phyloP scores from a whole-genome alignment of 2,113 vertebrate genomes.

The Chaetorhynchus papuensis region DNA sequence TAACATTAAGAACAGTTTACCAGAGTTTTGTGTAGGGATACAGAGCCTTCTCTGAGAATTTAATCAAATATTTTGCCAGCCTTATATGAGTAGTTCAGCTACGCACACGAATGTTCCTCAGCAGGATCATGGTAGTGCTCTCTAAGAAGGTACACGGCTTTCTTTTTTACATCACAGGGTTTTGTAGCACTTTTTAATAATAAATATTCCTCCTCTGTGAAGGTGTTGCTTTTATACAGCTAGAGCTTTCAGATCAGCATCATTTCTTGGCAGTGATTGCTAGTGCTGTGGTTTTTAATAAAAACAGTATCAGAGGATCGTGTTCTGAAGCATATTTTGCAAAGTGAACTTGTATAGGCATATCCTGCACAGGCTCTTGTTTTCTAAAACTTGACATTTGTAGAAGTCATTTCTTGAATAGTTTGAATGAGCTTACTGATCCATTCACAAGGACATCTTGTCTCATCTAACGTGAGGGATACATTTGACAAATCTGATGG shows the following conservation, averaged over 20 bases:
- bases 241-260: background rate
- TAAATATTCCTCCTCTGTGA: background rate
- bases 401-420: constrained; percentile 8
- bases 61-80: constrained; percentile 35
- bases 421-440: background rate
- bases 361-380: background rate
- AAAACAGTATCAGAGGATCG: background rate
- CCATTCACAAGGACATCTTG: background rate
- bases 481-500: background rate
- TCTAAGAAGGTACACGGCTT: background rate
- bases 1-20: constrained; percentile 41
- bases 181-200: background rate
- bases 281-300: constrained; percentile 12
- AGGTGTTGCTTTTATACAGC: background rate
- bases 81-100: background rate
- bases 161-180: background rate
- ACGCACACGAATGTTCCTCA: background rate
- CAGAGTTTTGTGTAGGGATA: background rate
- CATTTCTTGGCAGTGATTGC: background rate
- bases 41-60: constrained; percentile 12
- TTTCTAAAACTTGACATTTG: constrained; percentile 36
- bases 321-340: background rate
- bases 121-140: background rate
- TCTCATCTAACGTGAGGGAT: background rate
- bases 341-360: background rate